A percentile compares a stretch with the other conserved stretches of the same genome.
These are phyloP conservation scores for Phortica okadai DNA, from an alignment of 2,888 invertebrate species.

Conservation along the genomic window DNA sequence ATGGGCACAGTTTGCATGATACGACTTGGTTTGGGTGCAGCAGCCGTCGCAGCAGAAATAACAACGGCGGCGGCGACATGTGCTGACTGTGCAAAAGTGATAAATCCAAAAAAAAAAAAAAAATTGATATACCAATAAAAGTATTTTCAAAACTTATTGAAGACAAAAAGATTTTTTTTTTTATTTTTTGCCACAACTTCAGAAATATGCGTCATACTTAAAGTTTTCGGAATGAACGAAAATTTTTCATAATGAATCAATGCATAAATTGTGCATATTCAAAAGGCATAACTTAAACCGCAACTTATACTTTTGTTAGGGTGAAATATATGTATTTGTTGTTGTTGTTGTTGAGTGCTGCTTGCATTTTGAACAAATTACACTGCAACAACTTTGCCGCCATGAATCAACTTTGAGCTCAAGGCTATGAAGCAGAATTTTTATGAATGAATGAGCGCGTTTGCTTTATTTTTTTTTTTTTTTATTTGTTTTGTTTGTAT, in stretches of 20 bases:
- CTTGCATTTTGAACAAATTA: conserved; percentile 34
- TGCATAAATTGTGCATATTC: conserved; percentile 13
- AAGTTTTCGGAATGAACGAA: conserved; percentile 1
- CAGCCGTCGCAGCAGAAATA: background rate
- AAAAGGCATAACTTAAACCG: background rate
- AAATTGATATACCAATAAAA: background rate
- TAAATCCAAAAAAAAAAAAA: conserved; percentile 4
- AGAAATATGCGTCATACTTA: conserved; percentile 14
- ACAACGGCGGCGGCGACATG: background rate
- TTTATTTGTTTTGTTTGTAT: background rate
- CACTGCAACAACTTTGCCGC: conserved; percentile 28
- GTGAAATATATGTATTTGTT: conserved; percentile 12
- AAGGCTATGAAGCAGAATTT: conserved; percentile 52
- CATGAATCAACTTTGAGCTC: conserved; percentile 49
- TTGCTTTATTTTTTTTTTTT: conserved; percentile 41
- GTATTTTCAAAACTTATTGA: background rate
- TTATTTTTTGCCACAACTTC: background rate
- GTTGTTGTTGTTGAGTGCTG: conserved; percentile 20
- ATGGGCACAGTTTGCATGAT: conserved; percentile 42
- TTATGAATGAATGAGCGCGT: conserved; percentile 51
- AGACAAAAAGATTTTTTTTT: too few species aligned
- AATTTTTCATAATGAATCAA: conserved; percentile 31
- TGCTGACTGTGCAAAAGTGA: conserved; percentile 27
- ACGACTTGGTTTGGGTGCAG: conserved; percentile 13
- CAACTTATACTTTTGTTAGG: background rate